phyloP scores from a whole-genome alignment of 2,888 invertebrate genomes.

The Erynnis tages region DNA sequence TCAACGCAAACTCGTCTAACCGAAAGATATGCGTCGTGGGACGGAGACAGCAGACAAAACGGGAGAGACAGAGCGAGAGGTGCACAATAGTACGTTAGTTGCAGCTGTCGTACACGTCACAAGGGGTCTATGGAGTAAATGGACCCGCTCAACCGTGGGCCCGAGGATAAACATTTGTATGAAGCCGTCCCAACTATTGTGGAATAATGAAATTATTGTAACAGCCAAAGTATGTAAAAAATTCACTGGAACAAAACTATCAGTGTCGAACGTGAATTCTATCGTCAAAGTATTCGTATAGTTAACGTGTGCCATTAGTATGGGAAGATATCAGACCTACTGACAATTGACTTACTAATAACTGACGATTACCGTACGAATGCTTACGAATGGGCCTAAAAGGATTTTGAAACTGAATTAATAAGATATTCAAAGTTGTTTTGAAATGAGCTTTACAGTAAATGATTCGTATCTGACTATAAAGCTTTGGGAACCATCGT shows the following conservation, averaged over 20 bases:
- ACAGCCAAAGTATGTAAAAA: neutral
- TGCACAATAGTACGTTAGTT: slow-evolving; percentile 63
- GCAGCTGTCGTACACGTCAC: slow-evolving; percentile 78
- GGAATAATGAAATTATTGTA: neutral
- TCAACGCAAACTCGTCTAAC: slow-evolving; percentile 48
- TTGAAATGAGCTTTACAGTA: neutral
- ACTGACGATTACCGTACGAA: too few relatives aligned
- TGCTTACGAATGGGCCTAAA: too few relatives aligned
- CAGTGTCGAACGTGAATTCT: too few relatives aligned
- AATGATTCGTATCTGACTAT: neutral
- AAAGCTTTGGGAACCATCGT: slow-evolving; percentile 6
- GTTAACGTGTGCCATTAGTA: too few relatives aligned
- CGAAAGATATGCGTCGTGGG: slow-evolving; percentile 60
- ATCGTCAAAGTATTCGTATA: too few relatives aligned
- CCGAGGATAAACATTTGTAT: slow-evolving; percentile 48
- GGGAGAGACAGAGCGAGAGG: slow-evolving; percentile 49
- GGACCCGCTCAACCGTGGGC: slow-evolving; percentile 66
- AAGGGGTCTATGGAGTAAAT: slow-evolving; percentile 60
- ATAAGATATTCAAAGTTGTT: too few relatives aligned
- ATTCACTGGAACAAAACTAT: too few relatives aligned
- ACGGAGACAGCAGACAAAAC: slow-evolving; percentile 45
- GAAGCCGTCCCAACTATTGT: slow-evolving; percentile 4
- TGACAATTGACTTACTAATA: too few relatives aligned
- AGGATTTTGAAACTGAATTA: too few relatives aligned
- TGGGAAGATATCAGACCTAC: too few relatives aligned